Evolutionary conservation across 1,140 invertebrate genomes (phyloP), one percentile per base, ranked within the genome.

Genomic region (Conus betulinus): DNA sequence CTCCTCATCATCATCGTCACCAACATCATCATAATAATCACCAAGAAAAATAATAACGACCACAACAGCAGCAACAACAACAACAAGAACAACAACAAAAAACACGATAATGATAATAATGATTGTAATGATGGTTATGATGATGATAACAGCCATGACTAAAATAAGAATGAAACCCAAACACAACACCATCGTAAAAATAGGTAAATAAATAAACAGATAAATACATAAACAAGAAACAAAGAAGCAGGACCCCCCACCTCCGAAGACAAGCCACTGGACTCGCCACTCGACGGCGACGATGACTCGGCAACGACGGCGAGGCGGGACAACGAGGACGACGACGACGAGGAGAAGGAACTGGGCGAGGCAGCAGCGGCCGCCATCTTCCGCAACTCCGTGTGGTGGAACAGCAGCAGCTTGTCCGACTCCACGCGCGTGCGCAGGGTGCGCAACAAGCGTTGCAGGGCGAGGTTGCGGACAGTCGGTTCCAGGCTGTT

Each of bases 401-500:
- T 97, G 94, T 97, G 97, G 93, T 97, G 97, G 93, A 97, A 96
- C 67, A 97, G 94, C 11, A 96, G 96, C 89, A 97, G 96, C 93
- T 97, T 97, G 95, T 97, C 97, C 89, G 96, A 96, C 89, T 97
- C 97, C 84, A 97, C 96, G 27, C 97, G 93, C 51, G 96, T 94
- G 89, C 97, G 96, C 27, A 97, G 95, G 89, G 97, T 97, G 13
- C 95, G 95, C 25, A 97, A 94, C 7, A 97, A 94, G 85, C 96
- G 96, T 86, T 96, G 96, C 84, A 97, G 92, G 20, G 96, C 96
- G 87, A 96, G 95, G 90, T 96, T 96, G 60, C 95, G 95, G 20
- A 96, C 91, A 5, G 96, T 96, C 13, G 96, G 96, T 94, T 99
- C 98, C 79, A 98, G 96, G 57, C 98, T 97, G 90, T 98, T 98